Percentiles rank a stretch among this genome's conserved stretches.
Evolutionary conservation across 2,113 vertebrate genomes (phyloP).

Genomic region (Cyprinodon brontotheroides): DNA sequence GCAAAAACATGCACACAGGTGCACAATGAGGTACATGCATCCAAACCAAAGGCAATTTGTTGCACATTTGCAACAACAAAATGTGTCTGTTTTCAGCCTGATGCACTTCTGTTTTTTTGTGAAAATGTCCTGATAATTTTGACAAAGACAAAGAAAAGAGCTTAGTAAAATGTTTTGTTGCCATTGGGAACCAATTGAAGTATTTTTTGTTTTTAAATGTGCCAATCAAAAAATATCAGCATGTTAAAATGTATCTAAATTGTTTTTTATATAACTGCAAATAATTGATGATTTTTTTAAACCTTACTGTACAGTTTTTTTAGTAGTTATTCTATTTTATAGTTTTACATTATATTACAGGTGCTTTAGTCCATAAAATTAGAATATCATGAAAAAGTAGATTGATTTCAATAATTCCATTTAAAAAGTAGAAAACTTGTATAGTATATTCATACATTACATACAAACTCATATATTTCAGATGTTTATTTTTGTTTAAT

Average conservation of each 20-base stretch:
- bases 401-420: no score
- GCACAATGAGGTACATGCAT: constrained; percentile 62
- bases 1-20: constrained; percentile 60
- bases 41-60: constrained; percentile 67
- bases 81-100: constrained; percentile 39
- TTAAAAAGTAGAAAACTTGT: no score
- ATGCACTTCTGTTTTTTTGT: constrained; percentile 53
- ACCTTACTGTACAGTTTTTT: no score
- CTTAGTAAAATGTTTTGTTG: constrained; percentile 10
- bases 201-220: neutral
- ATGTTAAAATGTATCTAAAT: constrained; percentile 3
- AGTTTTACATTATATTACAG: no score
- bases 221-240: constrained; percentile 1
- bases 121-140: constrained; percentile 27
- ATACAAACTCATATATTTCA: no score
- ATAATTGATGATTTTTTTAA: no score
- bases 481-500: no score
- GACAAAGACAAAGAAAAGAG: constrained; percentile 27
- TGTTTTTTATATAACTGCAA: neutral
- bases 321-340: no score
- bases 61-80: constrained; percentile 60
- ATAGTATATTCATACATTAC: no score
- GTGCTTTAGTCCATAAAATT: no score
- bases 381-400: no score
- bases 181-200: constrained; percentile 34